A percentile compares a stretch with the other conserved stretches of the same genome.
Conservation (phyloP, 2,113 vertebrate genomes). For the Grammomys dolichurus region DNA sequence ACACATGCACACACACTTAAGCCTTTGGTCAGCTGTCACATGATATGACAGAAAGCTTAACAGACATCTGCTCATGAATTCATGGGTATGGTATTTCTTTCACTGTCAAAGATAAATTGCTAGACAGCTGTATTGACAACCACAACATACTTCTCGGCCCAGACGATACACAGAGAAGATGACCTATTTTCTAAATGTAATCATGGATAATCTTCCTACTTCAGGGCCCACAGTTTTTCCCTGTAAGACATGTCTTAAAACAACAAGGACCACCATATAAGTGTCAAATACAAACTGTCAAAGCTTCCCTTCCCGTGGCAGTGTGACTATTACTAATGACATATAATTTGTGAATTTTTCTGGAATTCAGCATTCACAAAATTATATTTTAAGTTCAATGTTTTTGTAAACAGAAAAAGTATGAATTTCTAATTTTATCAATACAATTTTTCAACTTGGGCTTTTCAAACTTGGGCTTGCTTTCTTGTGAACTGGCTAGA, state of each 20-base stretch:
- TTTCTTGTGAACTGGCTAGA: conserved; percentile 6
- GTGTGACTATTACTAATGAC: background rate
- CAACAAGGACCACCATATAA: background rate
- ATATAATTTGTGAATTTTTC: background rate
- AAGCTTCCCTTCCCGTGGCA: background rate
- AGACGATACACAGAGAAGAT: background rate
- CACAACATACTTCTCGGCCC: conserved; percentile 49
- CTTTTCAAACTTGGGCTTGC: background rate
- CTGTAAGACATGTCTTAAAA: conserved; percentile 35
- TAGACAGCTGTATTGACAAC: conserved; percentile 71
- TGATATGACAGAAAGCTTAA: conserved; percentile 67
- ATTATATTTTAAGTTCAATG: background rate
- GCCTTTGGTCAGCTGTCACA: conserved; percentile 71
- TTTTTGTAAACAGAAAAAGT: background rate
- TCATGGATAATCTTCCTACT: conserved; percentile 34
- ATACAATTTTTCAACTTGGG: background rate
- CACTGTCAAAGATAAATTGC: conserved; percentile 75
- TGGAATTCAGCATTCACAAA: conserved; percentile 38
- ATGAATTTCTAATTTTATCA: background rate
- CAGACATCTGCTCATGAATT: conserved; percentile 74
- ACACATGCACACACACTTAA: background rate
- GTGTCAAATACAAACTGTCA: background rate
- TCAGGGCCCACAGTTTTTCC: background rate
- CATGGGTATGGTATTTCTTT: conserved; percentile 73
- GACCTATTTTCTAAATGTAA: conserved; percentile 66